These are phyloP conservation scores for Ectemnius cavifrons DNA, from an alignment of 2,888 invertebrate genomes.

Conservation along the genomic window DNA sequence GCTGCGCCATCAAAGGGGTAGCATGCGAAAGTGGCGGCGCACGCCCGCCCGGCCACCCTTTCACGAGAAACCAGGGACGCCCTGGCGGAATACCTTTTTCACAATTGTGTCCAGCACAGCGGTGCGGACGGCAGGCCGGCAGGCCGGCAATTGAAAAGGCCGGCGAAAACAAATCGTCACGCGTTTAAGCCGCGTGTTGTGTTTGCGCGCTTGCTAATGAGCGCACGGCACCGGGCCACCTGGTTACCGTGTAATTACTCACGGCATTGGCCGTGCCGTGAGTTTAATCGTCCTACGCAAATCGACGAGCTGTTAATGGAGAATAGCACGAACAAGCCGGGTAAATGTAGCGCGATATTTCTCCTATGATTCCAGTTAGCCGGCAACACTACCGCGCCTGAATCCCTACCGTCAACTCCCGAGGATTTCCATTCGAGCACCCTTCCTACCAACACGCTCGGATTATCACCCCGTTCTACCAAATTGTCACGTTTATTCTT, in stretches of 20 bases:
- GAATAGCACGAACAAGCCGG: conserved; percentile 43
- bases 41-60: no score
- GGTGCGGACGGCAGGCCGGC: background rate
- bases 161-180: conserved; percentile 44
- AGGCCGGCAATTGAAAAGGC: conserved; percentile 34
- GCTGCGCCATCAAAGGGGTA: background rate
- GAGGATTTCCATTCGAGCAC: no score
- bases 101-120: background rate
- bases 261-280: conserved; percentile 49
- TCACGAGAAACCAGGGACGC: no score
- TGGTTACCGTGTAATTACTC: conserved; percentile 57
- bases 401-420: no score
- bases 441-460: no score
- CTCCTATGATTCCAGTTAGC: conserved; percentile 8
- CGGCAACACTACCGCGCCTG: background rate
- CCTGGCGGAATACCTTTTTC: background rate
- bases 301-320: conserved; percentile 59
- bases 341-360: conserved; percentile 45
- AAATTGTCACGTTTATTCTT: conserved; percentile 20
- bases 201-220: conserved; percentile 58
- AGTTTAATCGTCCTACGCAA: conserved; percentile 58
- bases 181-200: conserved; percentile 28
- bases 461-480: no score
- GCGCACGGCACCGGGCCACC: conserved; percentile 45
- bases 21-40: no score